Evolutionary conservation across 1,140 invertebrate species (phyloP), one percentile per base, ranked within the genome.

Genomic region (Lucilia sericata): DNA sequence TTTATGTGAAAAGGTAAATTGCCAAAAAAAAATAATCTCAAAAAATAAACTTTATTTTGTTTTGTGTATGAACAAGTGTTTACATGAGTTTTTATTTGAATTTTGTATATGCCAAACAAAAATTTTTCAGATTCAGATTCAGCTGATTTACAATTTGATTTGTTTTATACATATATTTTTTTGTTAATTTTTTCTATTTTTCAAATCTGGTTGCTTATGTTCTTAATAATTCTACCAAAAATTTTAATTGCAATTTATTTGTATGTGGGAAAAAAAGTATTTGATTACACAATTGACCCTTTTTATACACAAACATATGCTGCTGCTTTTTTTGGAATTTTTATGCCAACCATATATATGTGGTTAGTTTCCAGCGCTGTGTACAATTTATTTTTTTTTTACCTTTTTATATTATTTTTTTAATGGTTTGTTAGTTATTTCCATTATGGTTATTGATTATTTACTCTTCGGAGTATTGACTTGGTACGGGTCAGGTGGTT

Each of bases 371-470:
- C 65, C 19, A 70, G n/a, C 65, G 65, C 65, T 70, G 12, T 70
- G n/a, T 7, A 60, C 25, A 30, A 30, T 30, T 30, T 3, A 30
- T 30, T 30, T 30, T 30, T 70, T 70, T 70, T 70, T 21, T 25
- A 21, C 65, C 19, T 21, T 19, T 19, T 70, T 70, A n/a, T 70
- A 30, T 30, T 30, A 30, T 70, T 70, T 70, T 70, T 70, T 70
- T 21, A 70, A 21, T 70, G 65, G 65, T 70, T 70, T 70, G 76
- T 49, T 80, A 80, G 76, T 80, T 80, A 80, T 80, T 49, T 80
- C 47, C 10, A 80, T 80, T 80, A 51, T 80, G 76, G 76, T 80
- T 80, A 80, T 80, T n/a, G 76, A 80, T 49, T 80, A 49, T 49
- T 80, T 49, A n/a, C 75, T 17, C 34, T 47, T 49, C 14, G 21